phyloP scores from a whole-genome alignment of 1,140 invertebrate species.

The Episyrphus balteatus region DNA sequence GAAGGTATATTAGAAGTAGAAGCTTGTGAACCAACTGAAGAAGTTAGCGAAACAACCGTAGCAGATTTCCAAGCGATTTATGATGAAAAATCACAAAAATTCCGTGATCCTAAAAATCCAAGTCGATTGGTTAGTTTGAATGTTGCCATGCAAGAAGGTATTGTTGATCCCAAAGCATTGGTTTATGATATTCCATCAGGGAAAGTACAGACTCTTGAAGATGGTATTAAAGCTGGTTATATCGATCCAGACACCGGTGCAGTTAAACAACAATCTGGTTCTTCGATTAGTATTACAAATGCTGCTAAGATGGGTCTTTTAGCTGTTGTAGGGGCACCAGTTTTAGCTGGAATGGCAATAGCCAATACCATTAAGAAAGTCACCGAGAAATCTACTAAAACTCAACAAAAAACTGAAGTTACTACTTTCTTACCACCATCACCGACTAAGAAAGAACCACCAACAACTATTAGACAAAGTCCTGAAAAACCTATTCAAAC shows the following conservation, averaged over 20 bases:
- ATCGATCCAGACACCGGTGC: constrained; percentile 56
- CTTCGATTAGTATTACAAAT: constrained; percentile 48
- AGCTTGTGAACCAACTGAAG: constrained; percentile 14
- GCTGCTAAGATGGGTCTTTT: constrained; percentile 74
- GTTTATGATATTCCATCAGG: constrained; percentile 52
- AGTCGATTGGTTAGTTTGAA: constrained; percentile 55
- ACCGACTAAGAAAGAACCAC: too few relatives aligned
- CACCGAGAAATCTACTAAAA: background rate
- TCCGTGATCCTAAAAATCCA: constrained; percentile 53
- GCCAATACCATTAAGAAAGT: constrained; percentile 58
- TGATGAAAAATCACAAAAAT: constrained; percentile 52
- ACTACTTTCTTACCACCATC: background rate
- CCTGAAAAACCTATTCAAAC: too few relatives aligned
- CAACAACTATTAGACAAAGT: too few relatives aligned
- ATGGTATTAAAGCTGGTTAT: constrained; percentile 54
- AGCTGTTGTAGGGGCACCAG: constrained; percentile 55
- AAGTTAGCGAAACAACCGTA: constrained; percentile 51
- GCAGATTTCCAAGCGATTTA: constrained; percentile 48
- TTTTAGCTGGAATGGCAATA: constrained; percentile 67
- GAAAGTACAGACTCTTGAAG: constrained; percentile 51
- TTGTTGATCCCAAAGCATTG: constrained; percentile 63
- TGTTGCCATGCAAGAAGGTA: constrained; percentile 63
- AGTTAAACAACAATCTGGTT: constrained; percentile 52
- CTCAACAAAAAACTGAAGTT: constrained; percentile 1
- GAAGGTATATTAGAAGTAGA: constrained; percentile 47